These are phyloP conservation scores for Peucedramus taeniatus DNA, from an alignment of 2,113 vertebrate species.

Conservation along the genomic window DNA sequence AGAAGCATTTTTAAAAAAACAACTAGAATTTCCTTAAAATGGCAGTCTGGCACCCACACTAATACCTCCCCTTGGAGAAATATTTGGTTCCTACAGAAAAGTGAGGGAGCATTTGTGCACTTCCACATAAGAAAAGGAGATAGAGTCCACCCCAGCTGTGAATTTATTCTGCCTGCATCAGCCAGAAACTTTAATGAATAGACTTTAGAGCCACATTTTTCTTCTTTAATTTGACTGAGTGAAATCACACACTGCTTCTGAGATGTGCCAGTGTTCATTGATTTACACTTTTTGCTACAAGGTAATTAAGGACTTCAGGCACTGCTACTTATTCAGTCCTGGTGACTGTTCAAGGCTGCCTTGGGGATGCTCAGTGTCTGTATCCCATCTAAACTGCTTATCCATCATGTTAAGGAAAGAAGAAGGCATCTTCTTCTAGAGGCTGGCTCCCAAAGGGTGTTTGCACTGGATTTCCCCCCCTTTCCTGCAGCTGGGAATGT, in stretches of 20 bases:
- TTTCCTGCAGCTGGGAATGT: neutral
- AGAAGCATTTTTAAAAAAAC: neutral
- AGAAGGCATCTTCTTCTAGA: neutral
- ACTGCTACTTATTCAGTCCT: neutral
- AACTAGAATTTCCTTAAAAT: neutral
- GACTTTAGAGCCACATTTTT: neutral
- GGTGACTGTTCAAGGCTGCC: neutral
- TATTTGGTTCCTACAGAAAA: neutral
- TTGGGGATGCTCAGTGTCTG: accelerated
- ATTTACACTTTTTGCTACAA: neutral
- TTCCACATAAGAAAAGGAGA: neutral
- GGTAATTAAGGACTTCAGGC: neutral
- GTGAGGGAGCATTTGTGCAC: neutral
- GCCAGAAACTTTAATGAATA: neutral
- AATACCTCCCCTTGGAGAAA: neutral
- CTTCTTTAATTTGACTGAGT: neutral
- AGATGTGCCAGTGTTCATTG: accelerated
- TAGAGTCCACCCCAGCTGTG: neutral
- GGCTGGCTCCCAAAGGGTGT: neutral
- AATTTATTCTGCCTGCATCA: neutral
- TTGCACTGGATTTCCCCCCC: neutral
- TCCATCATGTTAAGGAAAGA: accelerated
- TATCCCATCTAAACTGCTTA: neutral
- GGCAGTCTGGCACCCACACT: neutral
- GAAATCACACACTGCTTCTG: neutral